Base-by-base conservation (phyloP, 1,140 invertebrate genomes). In the Nautilus pompilius region DNA sequence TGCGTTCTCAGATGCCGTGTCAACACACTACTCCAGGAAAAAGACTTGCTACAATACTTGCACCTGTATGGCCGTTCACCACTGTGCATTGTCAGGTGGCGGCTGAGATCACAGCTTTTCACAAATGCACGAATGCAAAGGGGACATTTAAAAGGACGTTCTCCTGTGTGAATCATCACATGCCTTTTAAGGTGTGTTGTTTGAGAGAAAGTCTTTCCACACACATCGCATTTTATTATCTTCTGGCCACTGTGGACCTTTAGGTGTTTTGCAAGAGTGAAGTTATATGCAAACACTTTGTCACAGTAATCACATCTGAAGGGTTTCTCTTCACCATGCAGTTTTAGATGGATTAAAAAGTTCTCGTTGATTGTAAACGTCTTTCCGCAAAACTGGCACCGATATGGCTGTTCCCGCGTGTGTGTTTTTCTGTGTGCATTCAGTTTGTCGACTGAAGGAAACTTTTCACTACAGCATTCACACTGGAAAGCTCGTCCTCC, bases 281-380 rank as follows among this genome's bases (percentile, higher is more conserved):
- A 20, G 10, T 28, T 29, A 5, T 56, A 58, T n/a, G 63, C 45
- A 48, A 72, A 72, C 1, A 57, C 57, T 49, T 72, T 72, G 32
- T 63, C 70, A 68, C 71, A 72, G 49, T 57, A 34, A 28, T 66
- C 63, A 66, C 71, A 72, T 46, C 65, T 55, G 33, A 58, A 65
- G 17, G 67, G 71, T 49, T 86, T 85, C 87, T 95, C 93, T 88
- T 95, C 96, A 76, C 93, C 93, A 81, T 97, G 92, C 3, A 88
- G 89, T 78, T 90, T 88, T 68, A 89, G 83, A 86, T 74, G 90
- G 87, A 85, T 90, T 89, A 79, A 89, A 85, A 85, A 89, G 80
- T 93, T 93, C 75, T 93, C 92, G 76, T 93, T 92, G 32, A 91
- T 85, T 59, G 92, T 93, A 79, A 96, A 95, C 78, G 91, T 89